Evolutionary conservation across 1,140 invertebrate genomes (phyloP).

Genomic region (Ceratosolen solmsi): DNA sequence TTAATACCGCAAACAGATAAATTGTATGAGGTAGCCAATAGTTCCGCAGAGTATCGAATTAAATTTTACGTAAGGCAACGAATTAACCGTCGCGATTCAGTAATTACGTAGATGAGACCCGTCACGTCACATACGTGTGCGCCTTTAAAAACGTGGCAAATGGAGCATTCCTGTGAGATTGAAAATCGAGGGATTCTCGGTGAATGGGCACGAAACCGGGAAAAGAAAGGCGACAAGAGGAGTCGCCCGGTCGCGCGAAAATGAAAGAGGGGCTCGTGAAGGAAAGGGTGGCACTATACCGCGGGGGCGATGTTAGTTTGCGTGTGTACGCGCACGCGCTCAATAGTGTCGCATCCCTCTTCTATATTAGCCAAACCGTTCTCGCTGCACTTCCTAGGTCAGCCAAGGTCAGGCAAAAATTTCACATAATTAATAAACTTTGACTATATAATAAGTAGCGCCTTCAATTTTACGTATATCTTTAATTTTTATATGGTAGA

Average conservation of each 20-base stretch:
- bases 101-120: too few species aligned
- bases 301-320: not conserved
- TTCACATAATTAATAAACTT: not conserved
- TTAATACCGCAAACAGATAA: too few species aligned
- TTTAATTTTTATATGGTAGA: too few species aligned
- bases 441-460: not conserved
- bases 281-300: slow-evolving; percentile 32
- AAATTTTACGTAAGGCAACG: too few species aligned
- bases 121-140: not conserved
- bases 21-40: too few species aligned
- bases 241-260: slow-evolving; percentile 14
- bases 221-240: not conserved
- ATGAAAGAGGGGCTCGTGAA: slow-evolving; percentile 11
- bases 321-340: slow-evolving; percentile 2
- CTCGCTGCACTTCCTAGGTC: not conserved
- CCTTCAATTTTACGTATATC: not conserved
- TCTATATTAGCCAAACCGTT: slow-evolving; percentile 37
- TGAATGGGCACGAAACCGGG: not conserved
- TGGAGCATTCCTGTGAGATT: not conserved
- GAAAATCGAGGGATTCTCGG: slow-evolving; percentile 11
- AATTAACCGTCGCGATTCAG: too few species aligned
- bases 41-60: too few species aligned
- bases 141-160: slow-evolving; percentile 28
- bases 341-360: slow-evolving; percentile 20
- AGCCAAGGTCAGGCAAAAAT: not conserved